phyloP scores from a whole-genome alignment of 2,113 vertebrate genomes.

The Hippoglossus stenolepis region DNA sequence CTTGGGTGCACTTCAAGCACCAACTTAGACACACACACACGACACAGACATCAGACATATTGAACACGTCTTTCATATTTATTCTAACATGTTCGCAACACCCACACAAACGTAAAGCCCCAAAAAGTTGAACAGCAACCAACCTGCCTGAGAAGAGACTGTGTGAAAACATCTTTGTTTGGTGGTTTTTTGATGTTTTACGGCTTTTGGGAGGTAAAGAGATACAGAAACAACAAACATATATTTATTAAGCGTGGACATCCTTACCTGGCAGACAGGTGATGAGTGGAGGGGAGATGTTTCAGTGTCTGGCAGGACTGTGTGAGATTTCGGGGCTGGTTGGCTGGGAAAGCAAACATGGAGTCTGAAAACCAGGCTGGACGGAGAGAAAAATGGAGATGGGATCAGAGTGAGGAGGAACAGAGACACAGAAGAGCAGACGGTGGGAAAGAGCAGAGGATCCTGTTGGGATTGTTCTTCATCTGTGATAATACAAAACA shows the following conservation, averaged over 20 bases:
- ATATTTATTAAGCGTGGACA: not conserved
- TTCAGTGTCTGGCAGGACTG: not conserved
- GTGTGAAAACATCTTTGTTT: conserved; percentile 6
- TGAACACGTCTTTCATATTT: conserved; percentile 36
- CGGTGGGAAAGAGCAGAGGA: too few relatives aligned
- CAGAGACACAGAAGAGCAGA: too few relatives aligned
- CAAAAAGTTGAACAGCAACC: not conserved
- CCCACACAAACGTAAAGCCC: conserved; percentile 12
- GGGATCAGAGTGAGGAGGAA: not conserved
- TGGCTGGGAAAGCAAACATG: not conserved
- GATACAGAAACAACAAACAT: not conserved
- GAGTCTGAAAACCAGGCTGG: conserved; percentile 1
- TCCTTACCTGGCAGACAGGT: conserved; percentile 19
- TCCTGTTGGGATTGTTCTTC: too few relatives aligned
- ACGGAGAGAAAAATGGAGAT: not conserved
- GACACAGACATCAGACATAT: conserved; percentile 12
- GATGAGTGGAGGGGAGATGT: not conserved
- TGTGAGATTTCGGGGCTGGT: not conserved
- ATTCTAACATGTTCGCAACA: conserved; percentile 16
- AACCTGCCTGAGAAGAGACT: not conserved
- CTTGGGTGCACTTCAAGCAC: conserved; percentile 49
- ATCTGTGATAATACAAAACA: too few relatives aligned
- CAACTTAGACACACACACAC: conserved; percentile 11
- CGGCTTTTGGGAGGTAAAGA: not conserved
- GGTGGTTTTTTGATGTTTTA: conserved; percentile 1